phyloP scores from a whole-genome alignment of 2,888 invertebrate genomes.

The Chaitophorus viminalis region DNA sequence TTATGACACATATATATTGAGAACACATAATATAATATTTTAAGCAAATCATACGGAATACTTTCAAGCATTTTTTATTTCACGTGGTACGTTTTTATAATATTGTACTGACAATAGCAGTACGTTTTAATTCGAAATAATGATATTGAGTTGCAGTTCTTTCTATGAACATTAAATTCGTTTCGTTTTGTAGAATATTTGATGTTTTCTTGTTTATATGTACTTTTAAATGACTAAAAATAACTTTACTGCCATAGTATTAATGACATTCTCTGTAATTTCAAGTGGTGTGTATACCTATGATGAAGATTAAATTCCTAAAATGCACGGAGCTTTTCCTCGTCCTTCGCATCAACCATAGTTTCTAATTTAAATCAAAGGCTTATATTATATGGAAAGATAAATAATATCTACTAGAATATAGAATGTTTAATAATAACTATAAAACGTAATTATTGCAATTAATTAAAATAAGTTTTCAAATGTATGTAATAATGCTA shows the following conservation, averaged over 20 bases:
- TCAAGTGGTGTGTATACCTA: neutral
- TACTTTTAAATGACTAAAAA: neutral
- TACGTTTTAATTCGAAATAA: neutral
- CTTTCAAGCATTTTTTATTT: too few relatives aligned
- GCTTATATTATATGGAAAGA: neutral
- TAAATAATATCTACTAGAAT: neutral
- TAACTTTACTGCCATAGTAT: neutral
- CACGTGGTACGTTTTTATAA: too few relatives aligned
- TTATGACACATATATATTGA: too few relatives aligned
- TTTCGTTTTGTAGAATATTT: neutral
- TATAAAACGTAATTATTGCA: neutral
- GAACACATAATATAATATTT: too few relatives aligned
- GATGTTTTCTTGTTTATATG: neutral
- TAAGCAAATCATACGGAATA: too few relatives aligned
- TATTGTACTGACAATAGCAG: too few relatives aligned
- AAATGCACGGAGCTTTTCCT: neutral
- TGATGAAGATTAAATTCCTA: neutral
- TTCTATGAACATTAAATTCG: neutral
- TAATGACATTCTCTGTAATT: conserved; percentile 11
- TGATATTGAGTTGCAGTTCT: neutral
- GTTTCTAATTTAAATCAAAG: neutral
- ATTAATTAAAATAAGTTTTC: neutral
- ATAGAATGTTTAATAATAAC: neutral
- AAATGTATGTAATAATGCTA: neutral
- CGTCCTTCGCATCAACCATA: neutral